These are phyloP conservation scores for Megatriorchis doriae DNA, from an alignment of 2,113 vertebrate species.

Conservation along the genomic window DNA sequence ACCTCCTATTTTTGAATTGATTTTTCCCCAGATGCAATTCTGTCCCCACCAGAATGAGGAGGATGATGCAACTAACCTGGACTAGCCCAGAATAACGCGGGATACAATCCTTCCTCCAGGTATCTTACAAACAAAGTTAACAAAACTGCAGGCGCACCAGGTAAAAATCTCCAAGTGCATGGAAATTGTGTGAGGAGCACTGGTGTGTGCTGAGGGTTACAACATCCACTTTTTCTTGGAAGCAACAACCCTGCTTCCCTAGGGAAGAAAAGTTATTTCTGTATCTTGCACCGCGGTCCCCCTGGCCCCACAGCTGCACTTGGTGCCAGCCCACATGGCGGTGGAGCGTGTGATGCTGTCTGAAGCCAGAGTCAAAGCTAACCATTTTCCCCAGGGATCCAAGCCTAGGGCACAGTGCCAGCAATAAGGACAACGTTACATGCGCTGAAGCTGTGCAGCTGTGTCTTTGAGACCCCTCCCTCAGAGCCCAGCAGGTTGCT, in stretches of 20 bases:
- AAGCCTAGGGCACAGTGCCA: neutral
- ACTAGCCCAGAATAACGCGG: rapidly evolving
- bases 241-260: neutral
- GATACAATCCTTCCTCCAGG: neutral
- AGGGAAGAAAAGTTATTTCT: neutral
- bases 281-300: rapidly evolving
- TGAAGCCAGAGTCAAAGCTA: neutral
- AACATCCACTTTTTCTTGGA: neutral
- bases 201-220: neutral
- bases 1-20: neutral
- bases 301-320: neutral
- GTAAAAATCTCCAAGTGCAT: neutral
- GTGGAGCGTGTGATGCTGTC: neutral
- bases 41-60: neutral
- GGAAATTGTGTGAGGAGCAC: neutral
- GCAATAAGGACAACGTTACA: neutral
- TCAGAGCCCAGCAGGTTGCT: neutral
- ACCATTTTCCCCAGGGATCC: neutral
- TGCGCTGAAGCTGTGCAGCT: neutral
- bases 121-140: neutral
- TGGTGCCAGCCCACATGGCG: neutral
- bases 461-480: neutral
- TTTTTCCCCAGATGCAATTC: neutral
- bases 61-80: neutral
- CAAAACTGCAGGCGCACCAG: neutral